phyloP scores from a whole-genome alignment of 2,888 invertebrate species.

The Trachelus tabidus region DNA sequence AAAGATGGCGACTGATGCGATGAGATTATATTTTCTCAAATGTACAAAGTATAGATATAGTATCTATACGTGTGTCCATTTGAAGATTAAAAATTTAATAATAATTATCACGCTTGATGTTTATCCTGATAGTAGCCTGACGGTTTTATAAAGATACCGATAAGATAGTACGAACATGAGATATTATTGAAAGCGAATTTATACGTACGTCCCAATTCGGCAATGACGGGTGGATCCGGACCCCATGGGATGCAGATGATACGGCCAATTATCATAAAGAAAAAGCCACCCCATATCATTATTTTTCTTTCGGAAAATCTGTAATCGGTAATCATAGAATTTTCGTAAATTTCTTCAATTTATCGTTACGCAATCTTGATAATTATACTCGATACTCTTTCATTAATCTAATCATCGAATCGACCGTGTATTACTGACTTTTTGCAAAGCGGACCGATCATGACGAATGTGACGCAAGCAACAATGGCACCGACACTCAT shows the following conservation, averaged over 20 bases:
- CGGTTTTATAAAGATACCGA: not conserved
- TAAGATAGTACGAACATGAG: not conserved
- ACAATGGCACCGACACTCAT: constrained; percentile 85
- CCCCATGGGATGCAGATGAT: constrained; percentile 83
- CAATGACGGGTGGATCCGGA: constrained; percentile 75
- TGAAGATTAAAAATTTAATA: not conserved
- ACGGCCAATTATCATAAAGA: constrained; percentile 81
- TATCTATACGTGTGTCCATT: not conserved
- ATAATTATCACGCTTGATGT: not conserved
- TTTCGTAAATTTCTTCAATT: constrained; percentile 14
- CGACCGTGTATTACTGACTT: constrained; percentile 51
- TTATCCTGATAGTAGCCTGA: not conserved
- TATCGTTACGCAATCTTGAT: not conserved
- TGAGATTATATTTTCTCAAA: no score
- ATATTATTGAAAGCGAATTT: not conserved
- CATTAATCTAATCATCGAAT: constrained; percentile 6
- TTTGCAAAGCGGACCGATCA: constrained; percentile 78
- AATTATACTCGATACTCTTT: not conserved
- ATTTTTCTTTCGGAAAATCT: constrained; percentile 80
- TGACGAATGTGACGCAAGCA: constrained; percentile 78
- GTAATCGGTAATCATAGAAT: constrained; percentile 20
- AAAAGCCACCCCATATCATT: constrained; percentile 86
- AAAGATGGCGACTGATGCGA: no score
- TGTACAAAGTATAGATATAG: no score
- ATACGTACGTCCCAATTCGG: constrained; percentile 59